Conservation (phyloP, 2,888 invertebrate genomes). For the Oligia latruncula region DNA sequence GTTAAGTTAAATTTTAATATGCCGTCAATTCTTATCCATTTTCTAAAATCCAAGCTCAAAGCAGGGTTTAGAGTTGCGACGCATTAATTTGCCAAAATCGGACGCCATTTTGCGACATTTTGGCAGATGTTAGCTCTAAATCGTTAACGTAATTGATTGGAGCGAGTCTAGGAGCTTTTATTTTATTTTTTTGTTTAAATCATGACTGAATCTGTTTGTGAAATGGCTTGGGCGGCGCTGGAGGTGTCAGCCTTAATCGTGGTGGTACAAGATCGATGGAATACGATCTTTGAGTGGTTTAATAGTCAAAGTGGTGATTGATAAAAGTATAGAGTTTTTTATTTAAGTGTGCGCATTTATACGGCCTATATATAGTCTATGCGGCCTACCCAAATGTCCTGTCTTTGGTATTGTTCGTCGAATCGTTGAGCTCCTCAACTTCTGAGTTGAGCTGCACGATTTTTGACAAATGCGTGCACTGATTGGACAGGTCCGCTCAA, state of each 20-base stretch:
- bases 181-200: conserved; percentile 45
- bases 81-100: conserved; percentile 70
- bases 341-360: not conserved
- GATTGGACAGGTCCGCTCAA: too few relatives aligned
- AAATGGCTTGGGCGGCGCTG: conserved; percentile 37
- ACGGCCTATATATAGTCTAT: too few relatives aligned
- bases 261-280: conserved; percentile 34
- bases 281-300: conserved; percentile 24
- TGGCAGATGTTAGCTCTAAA: conserved; percentile 69
- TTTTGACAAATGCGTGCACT: too few relatives aligned
- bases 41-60: conserved; percentile 41
- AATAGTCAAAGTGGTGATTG: not conserved
- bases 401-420: too few relatives aligned
- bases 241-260: conserved; percentile 37
- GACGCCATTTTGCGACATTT: conserved; percentile 65
- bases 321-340: not conserved
- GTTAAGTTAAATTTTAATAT: too few relatives aligned
- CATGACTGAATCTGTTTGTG: conserved; percentile 28
- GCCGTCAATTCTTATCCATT: conserved; percentile 42
- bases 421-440: too few relatives aligned
- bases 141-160: conserved; percentile 69
- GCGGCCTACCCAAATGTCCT: too few relatives aligned
- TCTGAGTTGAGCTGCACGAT: too few relatives aligned
- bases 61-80: conserved; percentile 55
- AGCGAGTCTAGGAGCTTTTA: conserved; percentile 56